These are phyloP conservation scores for Drosophila serrata DNA, from an alignment of 1,140 invertebrate species.

Conservation along the genomic window DNA sequence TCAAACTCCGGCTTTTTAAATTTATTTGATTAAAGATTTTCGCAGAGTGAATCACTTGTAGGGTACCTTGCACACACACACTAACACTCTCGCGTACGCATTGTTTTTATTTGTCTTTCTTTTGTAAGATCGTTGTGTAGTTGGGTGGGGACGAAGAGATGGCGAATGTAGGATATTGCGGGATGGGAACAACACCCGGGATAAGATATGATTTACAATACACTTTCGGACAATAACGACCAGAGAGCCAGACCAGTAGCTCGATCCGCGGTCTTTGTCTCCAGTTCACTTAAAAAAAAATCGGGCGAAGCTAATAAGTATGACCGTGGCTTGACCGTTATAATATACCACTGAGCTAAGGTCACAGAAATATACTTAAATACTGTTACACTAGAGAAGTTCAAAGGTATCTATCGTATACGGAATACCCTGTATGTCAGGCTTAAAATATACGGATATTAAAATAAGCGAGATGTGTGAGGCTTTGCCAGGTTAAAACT, in stretches of 20 bases:
- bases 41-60: constrained; percentile 34
- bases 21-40: constrained; percentile 25
- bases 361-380: background rate
- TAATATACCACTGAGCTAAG: background rate
- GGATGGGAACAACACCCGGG: background rate
- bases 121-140: background rate
- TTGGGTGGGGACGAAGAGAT: too few species aligned
- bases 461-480: too few species aligned
- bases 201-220: background rate
- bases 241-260: constrained; percentile 1
- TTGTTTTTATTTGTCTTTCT: constrained; percentile 19
- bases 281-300: background rate
- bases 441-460: too few species aligned
- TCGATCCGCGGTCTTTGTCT: constrained; percentile 13
- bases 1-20: background rate
- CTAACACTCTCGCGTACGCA: constrained; percentile 2
- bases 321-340: constrained; percentile 5
- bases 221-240: constrained; percentile 1
- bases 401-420: too few species aligned
- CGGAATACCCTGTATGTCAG: too few species aligned
- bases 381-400: too few species aligned
- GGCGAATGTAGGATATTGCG: background rate
- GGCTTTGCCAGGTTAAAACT: too few species aligned
- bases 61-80: constrained; percentile 14
- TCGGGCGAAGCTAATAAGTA: background rate